Evolutionary conservation across 2,888 invertebrate species (phyloP).

Genomic region (Tanypteryx hageni): DNA sequence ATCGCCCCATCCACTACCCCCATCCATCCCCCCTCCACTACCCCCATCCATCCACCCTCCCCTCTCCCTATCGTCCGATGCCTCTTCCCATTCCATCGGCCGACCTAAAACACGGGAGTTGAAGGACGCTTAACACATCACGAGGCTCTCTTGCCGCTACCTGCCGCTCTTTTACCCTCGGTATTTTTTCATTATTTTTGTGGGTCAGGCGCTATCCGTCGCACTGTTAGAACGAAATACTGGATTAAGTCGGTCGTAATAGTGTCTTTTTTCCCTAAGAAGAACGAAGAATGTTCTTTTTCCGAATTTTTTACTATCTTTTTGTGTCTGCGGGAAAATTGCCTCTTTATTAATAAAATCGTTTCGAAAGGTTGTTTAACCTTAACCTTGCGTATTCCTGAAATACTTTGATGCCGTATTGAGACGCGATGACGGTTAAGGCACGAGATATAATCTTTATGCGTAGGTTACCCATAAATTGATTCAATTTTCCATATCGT

Average conservation of each 20-base stretch:
- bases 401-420: no score
- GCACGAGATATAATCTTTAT: no score
- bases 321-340: no score
- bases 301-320: no score
- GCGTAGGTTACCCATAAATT: no score
- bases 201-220: not conserved
- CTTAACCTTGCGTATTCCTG: no score
- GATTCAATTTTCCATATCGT: no score
- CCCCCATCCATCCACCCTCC: not conserved
- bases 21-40: not conserved
- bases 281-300: no score
- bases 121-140: not conserved
- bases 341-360: no score
- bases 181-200: constrained; percentile 31
- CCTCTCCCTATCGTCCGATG: not conserved
- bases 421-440: no score
- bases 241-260: not conserved
- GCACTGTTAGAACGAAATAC: not conserved
- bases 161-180: not conserved
- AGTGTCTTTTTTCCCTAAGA: no score
- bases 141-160: not conserved
- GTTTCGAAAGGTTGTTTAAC: no score
- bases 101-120: constrained; percentile 16
- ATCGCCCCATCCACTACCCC: not conserved
- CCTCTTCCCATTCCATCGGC: not conserved